These are phyloP conservation scores for Pararge aegeria DNA, from an alignment of 1,140 invertebrate genomes.

Conservation along the genomic window DNA sequence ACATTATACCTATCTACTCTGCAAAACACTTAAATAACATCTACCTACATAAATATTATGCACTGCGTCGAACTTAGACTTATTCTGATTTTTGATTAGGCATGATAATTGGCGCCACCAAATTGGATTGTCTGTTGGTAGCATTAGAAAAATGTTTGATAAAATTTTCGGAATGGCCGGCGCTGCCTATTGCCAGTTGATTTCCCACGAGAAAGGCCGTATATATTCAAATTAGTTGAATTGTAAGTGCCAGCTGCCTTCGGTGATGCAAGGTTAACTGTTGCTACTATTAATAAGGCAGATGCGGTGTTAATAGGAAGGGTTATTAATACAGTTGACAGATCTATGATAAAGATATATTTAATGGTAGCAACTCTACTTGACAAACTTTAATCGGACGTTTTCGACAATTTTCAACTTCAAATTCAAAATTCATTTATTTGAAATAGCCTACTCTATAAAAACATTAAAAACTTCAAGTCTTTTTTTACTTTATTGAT, in stretches of 20 bases:
- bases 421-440: too few relatives aligned
- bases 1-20: too few relatives aligned
- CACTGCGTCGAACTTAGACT: too few relatives aligned
- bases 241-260: slow-evolving; percentile 23
- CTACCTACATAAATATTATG: too few relatives aligned
- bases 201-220: slow-evolving; percentile 43
- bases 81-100: background rate
- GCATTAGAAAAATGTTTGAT: slow-evolving; percentile 33
- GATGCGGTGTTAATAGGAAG: background rate
- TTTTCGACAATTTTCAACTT: too few relatives aligned
- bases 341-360: background rate
- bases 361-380: background rate
- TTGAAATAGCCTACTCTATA: too few relatives aligned
- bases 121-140: background rate
- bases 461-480: too few relatives aligned
- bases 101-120: background rate
- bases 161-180: slow-evolving; percentile 35
- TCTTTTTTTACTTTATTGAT: too few relatives aligned
- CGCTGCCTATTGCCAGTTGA: slow-evolving; percentile 2
- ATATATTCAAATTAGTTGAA: slow-evolving; percentile 42
- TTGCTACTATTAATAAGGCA: slow-evolving; percentile 3
- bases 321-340: slow-evolving; percentile 1
- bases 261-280: slow-evolving; percentile 28
- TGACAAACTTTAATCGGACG: too few relatives aligned
- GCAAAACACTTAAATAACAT: too few relatives aligned